Conservation (phyloP, 2,113 vertebrate species). For the Syngnathus floridae region DNA sequence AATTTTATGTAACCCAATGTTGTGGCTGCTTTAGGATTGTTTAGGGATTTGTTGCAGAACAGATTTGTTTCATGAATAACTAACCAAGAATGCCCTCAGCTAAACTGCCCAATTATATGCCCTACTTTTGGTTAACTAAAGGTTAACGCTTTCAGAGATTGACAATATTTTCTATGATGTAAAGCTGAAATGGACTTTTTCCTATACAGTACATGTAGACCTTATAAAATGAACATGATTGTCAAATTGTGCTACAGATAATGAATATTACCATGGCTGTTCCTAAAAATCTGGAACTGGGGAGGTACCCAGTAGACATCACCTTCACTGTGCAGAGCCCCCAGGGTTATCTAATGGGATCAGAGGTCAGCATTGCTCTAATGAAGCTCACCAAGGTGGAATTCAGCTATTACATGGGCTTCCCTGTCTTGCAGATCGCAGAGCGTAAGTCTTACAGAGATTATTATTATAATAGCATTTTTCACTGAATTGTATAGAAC, state of each 20-base stretch:
- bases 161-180: conserved; percentile 5
- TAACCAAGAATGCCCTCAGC: background rate
- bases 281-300: conserved; percentile 51
- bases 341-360: conserved; percentile 76
- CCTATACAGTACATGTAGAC: background rate
- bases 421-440: conserved; percentile 90
- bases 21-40: conserved; percentile 23
- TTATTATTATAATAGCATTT: background rate
- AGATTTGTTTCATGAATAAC: conserved; percentile 15
- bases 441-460: conserved; percentile 80
- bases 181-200: background rate
- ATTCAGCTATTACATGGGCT: conserved; percentile 95
- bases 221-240: background rate
- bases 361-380: conserved; percentile 82
- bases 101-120: background rate
- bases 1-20: conserved; percentile 25
- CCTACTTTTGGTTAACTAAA: conserved; percentile 14
- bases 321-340: conserved; percentile 74
- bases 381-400: conserved; percentile 85
- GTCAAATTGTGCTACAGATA: conserved; percentile 69
- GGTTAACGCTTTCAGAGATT: conserved; percentile 1
- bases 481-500: background rate
- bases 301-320: conserved; percentile 80
- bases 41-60: conserved; percentile 10
- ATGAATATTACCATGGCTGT: conserved; percentile 79